Evolutionary conservation across 2,797 vertebrate species (phyloP), one percentile per base, ranked within the genome.

Genomic region (Limnodromus scolopaceus): DNA sequence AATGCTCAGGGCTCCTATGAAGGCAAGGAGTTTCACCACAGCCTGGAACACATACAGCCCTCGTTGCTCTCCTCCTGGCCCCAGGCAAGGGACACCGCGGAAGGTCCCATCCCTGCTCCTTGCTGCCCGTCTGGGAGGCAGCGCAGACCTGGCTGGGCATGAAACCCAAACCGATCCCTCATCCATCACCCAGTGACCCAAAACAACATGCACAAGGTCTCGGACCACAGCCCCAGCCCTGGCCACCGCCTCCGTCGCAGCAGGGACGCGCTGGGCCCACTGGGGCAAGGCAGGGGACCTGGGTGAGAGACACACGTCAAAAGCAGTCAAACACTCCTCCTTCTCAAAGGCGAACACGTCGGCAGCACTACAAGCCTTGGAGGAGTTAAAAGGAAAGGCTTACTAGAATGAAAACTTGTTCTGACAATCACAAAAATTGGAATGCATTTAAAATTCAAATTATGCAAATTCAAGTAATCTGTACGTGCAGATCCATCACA

Each of bases 381-480:
- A 76, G 82, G 57, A 88, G 84, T 34, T 83, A 68, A 68, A 77
- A 76, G 69, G 92, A 91, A 88, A 69, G 32, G 43, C 91, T 85
- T 82, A 83, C 64, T 76, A 87, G 78, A n/a, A 78, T 70, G 79
- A 86, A 93, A 96, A 89, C 69, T 84, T 4, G 0, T 88, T 65
- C 84, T 92, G 95, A 93, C 93, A 96, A 63, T 84, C 94, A 78
- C 58, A 90, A 68, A 74, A 94, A 89, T 46, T 36, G 36, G 72
- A 89, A 93, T 86, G 41, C 3, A 92, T 95, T 96, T 95, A 69
- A 94, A 96, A 96, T 92, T 92, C 87, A 84, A 84, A 86, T 92
- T 88, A 97, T 96, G 94, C 83, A 95, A 94, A 97, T 96, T 19
- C 51, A 23, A 88, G 92, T 65, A 75, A 95, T 95, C 91, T 41